These are phyloP conservation scores for Troides aeacus DNA, from an alignment of 2,888 invertebrate genomes.

Conservation along the genomic window DNA sequence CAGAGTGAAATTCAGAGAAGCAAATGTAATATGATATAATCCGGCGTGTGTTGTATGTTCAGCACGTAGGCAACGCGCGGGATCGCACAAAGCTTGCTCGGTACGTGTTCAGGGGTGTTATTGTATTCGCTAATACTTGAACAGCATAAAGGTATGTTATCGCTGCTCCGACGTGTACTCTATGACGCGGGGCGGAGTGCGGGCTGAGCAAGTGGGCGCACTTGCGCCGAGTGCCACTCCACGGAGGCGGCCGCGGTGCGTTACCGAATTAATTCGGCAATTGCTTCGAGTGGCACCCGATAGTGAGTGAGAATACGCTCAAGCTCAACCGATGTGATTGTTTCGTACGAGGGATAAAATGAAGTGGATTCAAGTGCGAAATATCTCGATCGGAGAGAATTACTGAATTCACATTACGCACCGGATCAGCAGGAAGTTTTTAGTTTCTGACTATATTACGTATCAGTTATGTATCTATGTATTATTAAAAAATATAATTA, in stretches of 20 bases:
- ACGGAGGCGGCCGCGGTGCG: conserved; percentile 36
- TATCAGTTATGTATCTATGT: too few relatives aligned
- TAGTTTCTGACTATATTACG: too few relatives aligned
- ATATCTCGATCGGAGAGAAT: conserved; percentile 4
- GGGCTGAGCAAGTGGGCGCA: conserved; percentile 29
- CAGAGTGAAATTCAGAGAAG: conserved; percentile 15
- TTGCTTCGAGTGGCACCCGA: conserved; percentile 36
- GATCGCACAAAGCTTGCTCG: conserved; percentile 25
- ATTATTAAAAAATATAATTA: too few relatives aligned
- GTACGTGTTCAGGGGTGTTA: conserved; percentile 29
- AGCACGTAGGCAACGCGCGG: conserved; percentile 24
- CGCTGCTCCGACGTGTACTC: conserved; percentile 28
- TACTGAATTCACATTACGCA: too few relatives aligned
- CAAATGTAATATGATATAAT: conserved; percentile 29
- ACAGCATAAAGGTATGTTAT: conserved; percentile 30
- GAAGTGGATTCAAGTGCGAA: conserved; percentile 14
- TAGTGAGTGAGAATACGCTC: conserved; percentile 26
- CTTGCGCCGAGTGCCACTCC: conserved; percentile 39
- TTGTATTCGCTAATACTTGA: conserved; percentile 30
- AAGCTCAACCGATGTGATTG: conserved; percentile 16
- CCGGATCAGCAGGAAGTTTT: too few relatives aligned
- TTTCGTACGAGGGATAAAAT: conserved; percentile 24
- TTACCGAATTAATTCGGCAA: conserved; percentile 40
- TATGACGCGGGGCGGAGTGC: conserved; percentile 29
- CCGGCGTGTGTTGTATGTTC: conserved; percentile 23